These are phyloP conservation scores for Synergus umbraculus DNA, from an alignment of 2,888 invertebrate species.

Conservation along the genomic window DNA sequence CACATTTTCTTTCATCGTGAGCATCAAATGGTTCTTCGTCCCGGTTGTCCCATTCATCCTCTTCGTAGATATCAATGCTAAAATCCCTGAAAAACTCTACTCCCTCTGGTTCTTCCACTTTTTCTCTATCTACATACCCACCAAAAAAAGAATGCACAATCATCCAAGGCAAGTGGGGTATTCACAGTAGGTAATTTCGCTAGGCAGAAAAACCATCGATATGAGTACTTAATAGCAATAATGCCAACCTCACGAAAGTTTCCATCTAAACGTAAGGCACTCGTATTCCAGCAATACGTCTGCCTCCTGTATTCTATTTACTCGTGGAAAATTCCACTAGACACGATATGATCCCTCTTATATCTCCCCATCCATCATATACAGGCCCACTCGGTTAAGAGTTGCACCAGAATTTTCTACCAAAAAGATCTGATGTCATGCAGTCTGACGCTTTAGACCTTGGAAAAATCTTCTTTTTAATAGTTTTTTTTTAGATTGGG, in stretches of 20 bases:
- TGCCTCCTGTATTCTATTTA: conserved; percentile 63
- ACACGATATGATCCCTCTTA: conserved; percentile 66
- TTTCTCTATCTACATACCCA: background rate
- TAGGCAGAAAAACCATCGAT: background rate
- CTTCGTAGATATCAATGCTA: conserved; percentile 10
- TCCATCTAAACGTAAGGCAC: conserved; percentile 25
- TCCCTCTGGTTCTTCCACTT: conserved; percentile 8
- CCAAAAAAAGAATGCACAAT: background rate
- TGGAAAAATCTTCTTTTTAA: background rate
- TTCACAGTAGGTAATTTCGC: conserved; percentile 25
- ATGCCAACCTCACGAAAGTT: conserved; percentile 33
- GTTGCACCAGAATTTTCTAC: background rate
- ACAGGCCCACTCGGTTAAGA: background rate
- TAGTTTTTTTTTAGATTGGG: background rate
- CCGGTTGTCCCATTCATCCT: background rate
- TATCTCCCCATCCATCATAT: conserved; percentile 51
- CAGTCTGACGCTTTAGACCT: background rate
- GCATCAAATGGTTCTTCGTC: background rate
- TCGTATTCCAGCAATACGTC: conserved; percentile 63
- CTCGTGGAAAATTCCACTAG: conserved; percentile 63
- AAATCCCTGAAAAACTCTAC: background rate
- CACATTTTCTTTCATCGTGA: background rate
- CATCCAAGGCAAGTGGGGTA: conserved; percentile 28
- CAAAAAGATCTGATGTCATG: background rate
- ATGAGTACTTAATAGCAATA: conserved; percentile 10